Conservation (phyloP, 2,113 vertebrate genomes). For the Nycticryphes semicollaris region DNA sequence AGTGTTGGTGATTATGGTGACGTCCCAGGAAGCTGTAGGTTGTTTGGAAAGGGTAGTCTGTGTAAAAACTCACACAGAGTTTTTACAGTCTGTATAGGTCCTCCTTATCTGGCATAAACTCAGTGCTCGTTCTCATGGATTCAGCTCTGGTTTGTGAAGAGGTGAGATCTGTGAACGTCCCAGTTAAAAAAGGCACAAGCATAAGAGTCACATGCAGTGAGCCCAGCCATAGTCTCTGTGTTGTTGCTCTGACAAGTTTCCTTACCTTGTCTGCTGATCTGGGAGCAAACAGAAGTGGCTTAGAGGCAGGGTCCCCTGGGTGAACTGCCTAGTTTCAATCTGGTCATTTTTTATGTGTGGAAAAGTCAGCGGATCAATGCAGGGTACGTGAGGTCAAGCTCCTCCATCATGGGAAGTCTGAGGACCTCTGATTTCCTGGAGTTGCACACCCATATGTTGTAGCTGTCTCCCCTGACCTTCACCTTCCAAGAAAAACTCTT, state of each 20-base stretch:
- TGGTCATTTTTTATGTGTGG: not conserved
- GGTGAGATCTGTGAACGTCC: not conserved
- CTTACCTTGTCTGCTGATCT: not conserved
- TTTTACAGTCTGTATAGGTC: not conserved
- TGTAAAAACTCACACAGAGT: not conserved
- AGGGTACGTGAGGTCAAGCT: not conserved
- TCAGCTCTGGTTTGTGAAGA: not conserved
- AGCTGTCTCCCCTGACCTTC: not conserved
- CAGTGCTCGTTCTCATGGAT: not conserved
- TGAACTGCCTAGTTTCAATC: not conserved
- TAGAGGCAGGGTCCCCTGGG: not conserved
- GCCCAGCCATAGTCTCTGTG: not conserved
- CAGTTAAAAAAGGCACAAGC: not conserved
- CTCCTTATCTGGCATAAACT: not conserved
- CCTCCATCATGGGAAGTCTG: not conserved
- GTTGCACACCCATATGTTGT: rapidly evolving
- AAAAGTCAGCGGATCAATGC: not conserved
- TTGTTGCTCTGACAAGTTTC: not conserved
- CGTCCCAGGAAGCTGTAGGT: not conserved
- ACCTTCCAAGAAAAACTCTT: not conserved
- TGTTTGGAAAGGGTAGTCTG: not conserved
- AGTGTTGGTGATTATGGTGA: not conserved
- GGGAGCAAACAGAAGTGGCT: not conserved
- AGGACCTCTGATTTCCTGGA: not conserved
- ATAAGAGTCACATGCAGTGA: rapidly evolving